phyloP scores from a whole-genome alignment of 2,888 invertebrate species.

The Drosophila mettleri region DNA sequence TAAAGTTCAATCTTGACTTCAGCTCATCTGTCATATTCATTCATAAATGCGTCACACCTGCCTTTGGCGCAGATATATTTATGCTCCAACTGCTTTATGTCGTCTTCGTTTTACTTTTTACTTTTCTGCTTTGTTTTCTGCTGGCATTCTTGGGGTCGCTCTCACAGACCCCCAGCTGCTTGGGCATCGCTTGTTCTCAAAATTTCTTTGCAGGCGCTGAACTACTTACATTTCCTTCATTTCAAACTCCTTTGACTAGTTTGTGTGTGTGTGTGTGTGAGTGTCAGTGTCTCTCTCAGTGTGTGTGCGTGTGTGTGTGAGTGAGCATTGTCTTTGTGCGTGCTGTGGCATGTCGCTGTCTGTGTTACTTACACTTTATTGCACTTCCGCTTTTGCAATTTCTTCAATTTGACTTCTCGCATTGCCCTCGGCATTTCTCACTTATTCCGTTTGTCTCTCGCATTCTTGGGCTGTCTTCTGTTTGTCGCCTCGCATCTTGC shows the following conservation, averaged over 20 bases:
- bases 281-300: neutral
- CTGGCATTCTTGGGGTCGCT: neutral
- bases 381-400: slow-evolving; percentile 67
- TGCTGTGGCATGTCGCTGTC: slow-evolving; percentile 17
- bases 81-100: neutral
- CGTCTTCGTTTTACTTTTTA: no score
- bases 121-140: neutral
- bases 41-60: slow-evolving; percentile 2
- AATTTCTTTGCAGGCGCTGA: slow-evolving; percentile 6
- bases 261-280: neutral
- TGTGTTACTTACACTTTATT: slow-evolving; percentile 64
- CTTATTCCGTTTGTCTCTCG: slow-evolving; percentile 7
- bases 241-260: slow-evolving; percentile 1
- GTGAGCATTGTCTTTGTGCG: slow-evolving; percentile 15
- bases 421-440: slow-evolving; percentile 20
- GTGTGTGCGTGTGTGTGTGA: neutral
- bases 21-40: neutral
- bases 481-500: slow-evolving; percentile 15
- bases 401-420: slow-evolving; percentile 54
- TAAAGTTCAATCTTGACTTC: neutral
- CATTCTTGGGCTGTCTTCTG: slow-evolving; percentile 9
- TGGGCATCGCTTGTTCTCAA: neutral
- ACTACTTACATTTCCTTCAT: slow-evolving; percentile 32
- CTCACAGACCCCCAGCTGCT: neutral
- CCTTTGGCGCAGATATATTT: no score